Conservation (phyloP, 2,888 invertebrate genomes). For the Nephrotoma guestfalica region DNA sequence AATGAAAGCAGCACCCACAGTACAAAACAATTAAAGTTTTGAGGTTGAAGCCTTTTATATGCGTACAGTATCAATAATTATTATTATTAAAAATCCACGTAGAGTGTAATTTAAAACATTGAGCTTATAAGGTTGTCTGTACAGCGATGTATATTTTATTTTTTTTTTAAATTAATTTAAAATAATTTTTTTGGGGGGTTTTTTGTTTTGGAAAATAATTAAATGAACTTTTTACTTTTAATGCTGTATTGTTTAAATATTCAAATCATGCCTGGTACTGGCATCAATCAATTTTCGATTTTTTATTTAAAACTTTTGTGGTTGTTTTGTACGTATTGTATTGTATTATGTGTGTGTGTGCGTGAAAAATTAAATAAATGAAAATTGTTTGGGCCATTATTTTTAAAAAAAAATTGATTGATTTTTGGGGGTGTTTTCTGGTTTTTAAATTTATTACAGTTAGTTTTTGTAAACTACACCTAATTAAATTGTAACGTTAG, state of each 20-base stretch:
- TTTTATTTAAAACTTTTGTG: not conserved
- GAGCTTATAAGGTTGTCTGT: not conserved
- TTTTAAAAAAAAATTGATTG: not conserved
- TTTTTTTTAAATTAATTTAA: not conserved
- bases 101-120: not conserved
- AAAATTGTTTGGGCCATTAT: not conserved
- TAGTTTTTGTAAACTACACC: no score
- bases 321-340: not conserved
- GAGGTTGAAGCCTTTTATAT: not conserved
- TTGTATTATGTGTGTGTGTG: not conserved
- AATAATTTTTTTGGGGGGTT: not conserved
- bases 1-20: not conserved
- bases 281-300: not conserved
- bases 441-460: not conserved
- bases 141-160: not conserved
- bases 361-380: not conserved
- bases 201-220: not conserved
- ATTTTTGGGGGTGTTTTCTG: not conserved
- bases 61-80: not conserved
- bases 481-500: no score
- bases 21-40: not conserved
- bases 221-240: not conserved
- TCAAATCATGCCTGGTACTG: not conserved
- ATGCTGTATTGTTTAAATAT: not conserved
- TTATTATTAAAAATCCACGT: not conserved